Percentiles rank a stretch among this genome's conserved stretches.
Evolutionary conservation across 1,140 invertebrate species (phyloP).

Genomic region (Orchesella cincta): DNA sequence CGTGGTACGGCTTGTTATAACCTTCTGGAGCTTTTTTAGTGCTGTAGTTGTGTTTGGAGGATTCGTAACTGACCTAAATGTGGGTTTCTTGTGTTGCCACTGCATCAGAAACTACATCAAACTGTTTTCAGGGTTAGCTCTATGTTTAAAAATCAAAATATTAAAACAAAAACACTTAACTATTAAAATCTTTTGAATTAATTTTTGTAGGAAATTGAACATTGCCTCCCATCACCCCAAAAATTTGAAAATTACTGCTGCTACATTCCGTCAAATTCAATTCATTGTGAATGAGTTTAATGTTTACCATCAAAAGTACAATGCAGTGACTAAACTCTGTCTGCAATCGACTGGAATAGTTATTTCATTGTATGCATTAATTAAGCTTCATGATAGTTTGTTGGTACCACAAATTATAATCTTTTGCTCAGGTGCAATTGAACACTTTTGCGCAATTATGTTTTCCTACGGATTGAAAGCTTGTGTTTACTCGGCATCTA

Average conservation of each 20-base stretch:
- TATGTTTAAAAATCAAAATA: background rate
- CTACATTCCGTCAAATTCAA: background rate
- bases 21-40: too few species aligned
- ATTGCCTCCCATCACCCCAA: too few species aligned
- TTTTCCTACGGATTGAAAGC: background rate
- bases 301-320: background rate
- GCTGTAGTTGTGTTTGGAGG: too few species aligned
- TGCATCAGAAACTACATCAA: background rate
- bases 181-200: too few species aligned
- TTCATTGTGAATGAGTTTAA: background rate
- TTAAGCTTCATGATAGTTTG: background rate
- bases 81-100: background rate
- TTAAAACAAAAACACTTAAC: background rate
- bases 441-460: background rate
- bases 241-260: background rate
- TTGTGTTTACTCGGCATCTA: background rate
- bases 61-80: too few species aligned
- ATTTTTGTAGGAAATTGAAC: too few species aligned
- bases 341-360: background rate
- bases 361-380: background rate
- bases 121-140: background rate
- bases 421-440: background rate
- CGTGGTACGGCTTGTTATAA: too few species aligned
- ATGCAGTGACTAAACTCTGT: background rate
- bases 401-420: background rate